Evolutionary conservation across 2,888 invertebrate species (phyloP).

Genomic region (Coenonympha glycerion): DNA sequence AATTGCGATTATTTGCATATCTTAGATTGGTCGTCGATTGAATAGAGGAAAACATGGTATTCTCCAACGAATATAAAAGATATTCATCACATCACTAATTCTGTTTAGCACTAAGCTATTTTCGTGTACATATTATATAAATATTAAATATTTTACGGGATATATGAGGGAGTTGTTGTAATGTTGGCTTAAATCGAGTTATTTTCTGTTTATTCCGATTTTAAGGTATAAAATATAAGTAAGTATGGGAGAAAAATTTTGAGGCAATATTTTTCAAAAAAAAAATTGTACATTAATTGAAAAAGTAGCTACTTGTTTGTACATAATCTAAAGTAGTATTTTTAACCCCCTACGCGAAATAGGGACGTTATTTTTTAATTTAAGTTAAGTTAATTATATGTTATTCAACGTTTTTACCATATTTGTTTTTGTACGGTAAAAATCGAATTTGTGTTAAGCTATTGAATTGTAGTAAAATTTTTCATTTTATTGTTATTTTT

Average conservation of each 20-base stretch:
- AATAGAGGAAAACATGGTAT: too few species aligned
- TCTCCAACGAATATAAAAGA: neutral
- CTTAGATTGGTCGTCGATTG: neutral
- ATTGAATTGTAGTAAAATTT: too few species aligned
- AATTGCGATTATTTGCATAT: neutral
- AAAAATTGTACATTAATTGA: neutral
- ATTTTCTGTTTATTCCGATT: neutral
- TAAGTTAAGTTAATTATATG: too few species aligned
- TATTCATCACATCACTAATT: slow-evolving; percentile 10
- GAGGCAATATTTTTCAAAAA: neutral
- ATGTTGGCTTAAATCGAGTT: slow-evolving; percentile 15
- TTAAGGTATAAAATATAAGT: neutral
- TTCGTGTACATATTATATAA: slow-evolving; percentile 34
- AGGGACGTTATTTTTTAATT: too few species aligned
- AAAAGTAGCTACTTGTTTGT: neutral
- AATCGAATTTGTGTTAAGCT: too few species aligned
- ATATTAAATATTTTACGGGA: slow-evolving; percentile 28
- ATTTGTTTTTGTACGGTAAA: too few species aligned
- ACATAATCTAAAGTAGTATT: neutral
- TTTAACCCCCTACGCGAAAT: too few species aligned
- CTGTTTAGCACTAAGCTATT: slow-evolving; percentile 39
- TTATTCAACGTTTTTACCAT: neutral
- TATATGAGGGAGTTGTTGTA: slow-evolving; percentile 22
- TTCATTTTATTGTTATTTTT: too few species aligned
- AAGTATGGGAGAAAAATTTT: neutral